A percentile compares a stretch with the other conserved stretches of the same genome.
These are phyloP conservation scores for Cydia fagiglandana DNA, from an alignment of 1,140 invertebrate species.

Conservation along the genomic window DNA sequence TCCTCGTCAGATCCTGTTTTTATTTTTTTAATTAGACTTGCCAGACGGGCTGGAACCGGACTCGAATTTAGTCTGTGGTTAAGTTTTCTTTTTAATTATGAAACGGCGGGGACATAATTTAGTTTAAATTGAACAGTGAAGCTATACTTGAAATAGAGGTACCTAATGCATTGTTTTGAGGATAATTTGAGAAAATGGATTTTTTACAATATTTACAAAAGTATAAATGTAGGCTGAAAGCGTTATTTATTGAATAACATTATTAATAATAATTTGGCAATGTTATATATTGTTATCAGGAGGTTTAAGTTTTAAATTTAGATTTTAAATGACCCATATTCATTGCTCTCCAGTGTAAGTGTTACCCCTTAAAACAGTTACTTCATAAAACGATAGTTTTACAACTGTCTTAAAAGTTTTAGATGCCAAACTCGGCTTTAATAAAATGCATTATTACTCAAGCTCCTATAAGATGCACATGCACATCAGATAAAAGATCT, in stretches of 20 bases:
- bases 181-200: too few relatives aligned
- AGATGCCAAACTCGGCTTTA: neutral
- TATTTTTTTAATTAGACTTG: conserved; percentile 9
- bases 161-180: too few relatives aligned
- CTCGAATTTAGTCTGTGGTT: neutral
- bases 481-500: neutral
- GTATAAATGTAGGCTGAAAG: too few relatives aligned
- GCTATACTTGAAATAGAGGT: too few relatives aligned
- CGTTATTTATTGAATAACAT: too few relatives aligned
- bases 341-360: neutral
- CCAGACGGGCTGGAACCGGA: neutral
- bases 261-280: too few relatives aligned
- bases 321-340: too few relatives aligned
- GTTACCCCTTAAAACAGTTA: neutral
- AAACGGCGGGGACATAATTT: neutral
- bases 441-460: neutral
- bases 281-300: too few relatives aligned
- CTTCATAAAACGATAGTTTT: conserved; percentile 1
- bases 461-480: neutral
- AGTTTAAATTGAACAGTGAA: neutral
- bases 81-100: conserved; percentile 19
- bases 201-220: too few relatives aligned
- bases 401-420: neutral
- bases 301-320: too few relatives aligned
- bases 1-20: neutral